A percentile compares a stretch with the other conserved stretches of the same genome.
These are phyloP conservation scores for Cydia fagiglandana DNA, from an alignment of 1,140 invertebrate genomes.

Conservation along the genomic window DNA sequence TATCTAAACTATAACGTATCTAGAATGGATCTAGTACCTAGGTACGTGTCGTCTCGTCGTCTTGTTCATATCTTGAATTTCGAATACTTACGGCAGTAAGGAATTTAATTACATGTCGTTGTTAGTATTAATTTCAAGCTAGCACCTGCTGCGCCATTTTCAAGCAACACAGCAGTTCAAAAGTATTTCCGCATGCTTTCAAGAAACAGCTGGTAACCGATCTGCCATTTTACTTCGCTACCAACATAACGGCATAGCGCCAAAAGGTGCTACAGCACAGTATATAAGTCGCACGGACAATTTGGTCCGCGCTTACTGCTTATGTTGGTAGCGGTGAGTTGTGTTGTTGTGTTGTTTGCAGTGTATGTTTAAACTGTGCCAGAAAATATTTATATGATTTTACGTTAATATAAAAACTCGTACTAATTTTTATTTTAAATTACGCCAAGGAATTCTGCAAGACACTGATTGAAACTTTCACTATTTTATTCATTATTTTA, in stretches of 20 bases:
- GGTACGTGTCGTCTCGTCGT: too few species aligned
- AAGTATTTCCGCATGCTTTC: background rate
- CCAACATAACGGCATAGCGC: background rate
- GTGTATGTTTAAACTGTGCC: too few species aligned
- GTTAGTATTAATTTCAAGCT: background rate
- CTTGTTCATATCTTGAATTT: too few species aligned
- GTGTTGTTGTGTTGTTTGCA: background rate
- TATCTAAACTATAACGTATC: too few species aligned
- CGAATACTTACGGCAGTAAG: too few species aligned
- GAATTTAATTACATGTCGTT: background rate
- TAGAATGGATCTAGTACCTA: too few species aligned
- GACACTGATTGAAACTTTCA: too few species aligned
- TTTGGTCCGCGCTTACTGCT: background rate
- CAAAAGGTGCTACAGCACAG: conserved; percentile 5
- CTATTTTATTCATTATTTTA: too few species aligned
- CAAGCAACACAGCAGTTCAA: conserved; percentile 17
- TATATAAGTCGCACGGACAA: background rate
- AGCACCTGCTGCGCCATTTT: background rate
- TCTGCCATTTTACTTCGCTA: conserved; percentile 9
- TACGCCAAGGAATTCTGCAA: too few species aligned
- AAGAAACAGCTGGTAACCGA: conserved; percentile 21
- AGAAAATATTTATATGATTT: too few species aligned
- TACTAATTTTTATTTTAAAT: too few species aligned
- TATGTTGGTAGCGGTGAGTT: background rate
- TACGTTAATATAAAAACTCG: too few species aligned